These are phyloP conservation scores for Aporophyla lueneburgensis DNA, from an alignment of 2,888 invertebrate species.

Conservation along the genomic window DNA sequence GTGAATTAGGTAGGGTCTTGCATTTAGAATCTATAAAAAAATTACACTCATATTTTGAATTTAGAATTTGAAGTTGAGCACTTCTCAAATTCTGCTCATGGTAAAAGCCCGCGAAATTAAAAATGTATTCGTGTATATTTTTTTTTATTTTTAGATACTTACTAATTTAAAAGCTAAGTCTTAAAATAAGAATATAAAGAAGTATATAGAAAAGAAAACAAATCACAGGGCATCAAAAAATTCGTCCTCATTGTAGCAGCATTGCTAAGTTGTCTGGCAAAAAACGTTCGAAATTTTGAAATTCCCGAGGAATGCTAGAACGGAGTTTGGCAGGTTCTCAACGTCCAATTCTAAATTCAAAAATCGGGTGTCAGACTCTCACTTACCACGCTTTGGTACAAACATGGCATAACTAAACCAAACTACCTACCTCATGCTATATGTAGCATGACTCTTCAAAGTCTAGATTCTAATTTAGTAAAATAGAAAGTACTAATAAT, in stretches of 20 bases:
- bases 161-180: no score
- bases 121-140: not conserved
- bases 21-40: not conserved
- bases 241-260: no score
- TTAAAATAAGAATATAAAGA: no score
- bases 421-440: not conserved
- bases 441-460: constrained; percentile 29
- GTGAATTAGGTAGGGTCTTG: not conserved
- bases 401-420: not conserved
- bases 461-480: constrained; percentile 54
- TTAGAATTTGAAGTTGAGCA: not conserved
- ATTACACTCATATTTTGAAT: not conserved
- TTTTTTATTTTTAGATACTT: no score
- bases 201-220: no score
- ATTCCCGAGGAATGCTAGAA: not conserved
- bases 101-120: not conserved
- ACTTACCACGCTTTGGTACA: not conserved
- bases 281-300: not conserved
- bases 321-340: not conserved
- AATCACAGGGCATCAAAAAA: no score
- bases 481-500: constrained; percentile 60
- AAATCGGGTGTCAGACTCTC: not conserved
- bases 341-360: not conserved
- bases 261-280: no score
- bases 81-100: not conserved